Percentiles rank a stretch among this genome's conserved stretches.
Conservation (phyloP, 2,888 invertebrate species). For the Hetaerina titia region DNA sequence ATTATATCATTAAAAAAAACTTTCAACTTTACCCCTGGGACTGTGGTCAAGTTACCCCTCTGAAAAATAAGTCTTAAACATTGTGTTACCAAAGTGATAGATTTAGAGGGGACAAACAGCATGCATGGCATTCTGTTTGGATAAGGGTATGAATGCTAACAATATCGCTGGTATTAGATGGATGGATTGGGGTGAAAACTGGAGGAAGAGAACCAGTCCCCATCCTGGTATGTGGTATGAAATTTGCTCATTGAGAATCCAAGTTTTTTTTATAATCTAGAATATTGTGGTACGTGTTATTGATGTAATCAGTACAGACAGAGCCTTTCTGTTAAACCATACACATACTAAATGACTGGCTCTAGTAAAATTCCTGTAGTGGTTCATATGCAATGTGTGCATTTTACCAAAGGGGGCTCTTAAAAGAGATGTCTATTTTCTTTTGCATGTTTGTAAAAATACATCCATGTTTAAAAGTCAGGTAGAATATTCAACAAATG, state of each 20-base stretch:
- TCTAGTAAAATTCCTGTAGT: too few species aligned
- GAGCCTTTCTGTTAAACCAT: too few species aligned
- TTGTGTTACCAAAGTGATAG: background rate
- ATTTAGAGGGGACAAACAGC: background rate
- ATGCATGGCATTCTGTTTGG: background rate
- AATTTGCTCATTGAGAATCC: too few species aligned
- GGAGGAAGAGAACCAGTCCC: background rate
- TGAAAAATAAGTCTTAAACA: background rate
- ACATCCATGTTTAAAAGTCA: too few species aligned
- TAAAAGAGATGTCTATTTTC: too few species aligned
- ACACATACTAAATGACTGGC: too few species aligned
- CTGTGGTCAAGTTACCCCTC: background rate
- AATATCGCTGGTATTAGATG: background rate
- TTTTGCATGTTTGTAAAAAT: too few species aligned
- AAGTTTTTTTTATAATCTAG: background rate
- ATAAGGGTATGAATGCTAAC: background rate
- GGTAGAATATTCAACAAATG: too few species aligned
- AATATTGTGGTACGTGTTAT: too few species aligned
- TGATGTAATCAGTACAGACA: too few species aligned
- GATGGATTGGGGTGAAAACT: background rate
- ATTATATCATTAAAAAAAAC: background rate
- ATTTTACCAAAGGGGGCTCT: too few species aligned
- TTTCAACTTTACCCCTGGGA: constrained; percentile 1
- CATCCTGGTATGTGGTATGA: background rate
- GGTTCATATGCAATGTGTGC: too few species aligned